These are phyloP conservation scores for Helarctos malayanus DNA, from an alignment of 2,797 vertebrate genomes.

Conservation along the genomic window DNA sequence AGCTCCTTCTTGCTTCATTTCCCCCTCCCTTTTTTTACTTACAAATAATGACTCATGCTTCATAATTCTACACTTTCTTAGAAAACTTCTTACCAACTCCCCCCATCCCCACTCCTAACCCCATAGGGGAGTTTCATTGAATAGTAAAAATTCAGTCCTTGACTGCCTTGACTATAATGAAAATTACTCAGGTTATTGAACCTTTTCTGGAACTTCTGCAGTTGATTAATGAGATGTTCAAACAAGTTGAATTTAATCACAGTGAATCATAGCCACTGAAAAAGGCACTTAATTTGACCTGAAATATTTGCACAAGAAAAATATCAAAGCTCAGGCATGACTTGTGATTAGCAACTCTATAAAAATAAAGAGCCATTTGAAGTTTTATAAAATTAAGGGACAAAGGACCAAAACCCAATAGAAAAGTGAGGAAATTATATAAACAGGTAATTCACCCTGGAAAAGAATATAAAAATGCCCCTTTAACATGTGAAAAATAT, in stretches of 20 bases:
- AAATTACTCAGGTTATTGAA: background rate
- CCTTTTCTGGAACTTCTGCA: background rate
- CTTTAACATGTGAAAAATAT: background rate
- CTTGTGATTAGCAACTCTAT: slow-evolving; percentile 34
- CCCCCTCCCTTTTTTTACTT: background rate
- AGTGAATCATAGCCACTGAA: background rate
- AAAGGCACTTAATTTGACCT: slow-evolving; percentile 3
- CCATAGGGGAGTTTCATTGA: background rate
- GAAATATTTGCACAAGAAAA: slow-evolving; percentile 51
- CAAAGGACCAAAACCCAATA: background rate
- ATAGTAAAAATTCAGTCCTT: background rate
- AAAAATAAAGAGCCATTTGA: background rate
- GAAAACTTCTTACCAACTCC: background rate
- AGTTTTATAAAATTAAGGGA: background rate
- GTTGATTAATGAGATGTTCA: background rate
- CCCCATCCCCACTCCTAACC: background rate
- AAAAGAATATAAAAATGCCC: background rate
- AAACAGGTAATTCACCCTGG: background rate
- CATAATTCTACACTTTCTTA: background rate
- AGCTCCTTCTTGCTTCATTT: background rate
- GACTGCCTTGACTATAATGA: background rate
- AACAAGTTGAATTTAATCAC: slow-evolving; percentile 4
- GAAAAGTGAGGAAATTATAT: background rate
- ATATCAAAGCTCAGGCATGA: background rate
- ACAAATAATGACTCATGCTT: background rate